These are phyloP conservation scores for Drosophila putrida DNA, from an alignment of 2,888 invertebrate species.

Conservation along the genomic window DNA sequence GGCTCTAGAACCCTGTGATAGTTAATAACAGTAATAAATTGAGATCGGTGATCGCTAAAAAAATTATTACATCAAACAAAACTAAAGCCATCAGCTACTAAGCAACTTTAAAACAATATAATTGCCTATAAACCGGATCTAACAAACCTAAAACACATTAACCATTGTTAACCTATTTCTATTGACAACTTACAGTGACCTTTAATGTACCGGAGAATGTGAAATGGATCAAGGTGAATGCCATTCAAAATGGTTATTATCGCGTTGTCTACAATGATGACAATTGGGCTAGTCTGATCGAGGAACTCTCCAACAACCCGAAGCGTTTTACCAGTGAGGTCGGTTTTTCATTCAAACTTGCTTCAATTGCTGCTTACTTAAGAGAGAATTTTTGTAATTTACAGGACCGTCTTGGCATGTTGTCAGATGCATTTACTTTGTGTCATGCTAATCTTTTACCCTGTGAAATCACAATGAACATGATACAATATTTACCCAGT, in stretches of 20 bases:
- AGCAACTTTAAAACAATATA: neutral
- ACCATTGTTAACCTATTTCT: neutral
- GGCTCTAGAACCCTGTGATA: too few relatives aligned
- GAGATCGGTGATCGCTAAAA: neutral
- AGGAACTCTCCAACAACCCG: constrained; percentile 82
- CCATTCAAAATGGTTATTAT: constrained; percentile 85
- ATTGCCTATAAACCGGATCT: neutral
- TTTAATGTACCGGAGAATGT: constrained; percentile 84
- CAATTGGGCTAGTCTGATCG: constrained; percentile 84
- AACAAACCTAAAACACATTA: neutral
- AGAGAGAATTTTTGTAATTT: neutral
- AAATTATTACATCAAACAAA: neutral
- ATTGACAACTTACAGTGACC: constrained; percentile 69
- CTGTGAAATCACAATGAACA: constrained; percentile 85
- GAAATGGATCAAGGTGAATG: constrained; percentile 85
- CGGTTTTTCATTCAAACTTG: neutral
- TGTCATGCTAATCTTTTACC: constrained; percentile 85
- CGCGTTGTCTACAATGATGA: constrained; percentile 85
- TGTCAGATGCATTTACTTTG: constrained; percentile 85
- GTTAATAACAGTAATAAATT: neutral
- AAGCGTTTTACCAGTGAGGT: constrained; percentile 83
- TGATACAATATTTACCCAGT: constrained; percentile 84
- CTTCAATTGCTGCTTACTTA: neutral
- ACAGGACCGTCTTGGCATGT: constrained; percentile 84
- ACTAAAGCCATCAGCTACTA: neutral